Percentiles rank a stretch among this genome's conserved stretches.
Evolutionary conservation across 2,113 vertebrate species (phyloP).

Genomic region (Caloenas nicobarica): DNA sequence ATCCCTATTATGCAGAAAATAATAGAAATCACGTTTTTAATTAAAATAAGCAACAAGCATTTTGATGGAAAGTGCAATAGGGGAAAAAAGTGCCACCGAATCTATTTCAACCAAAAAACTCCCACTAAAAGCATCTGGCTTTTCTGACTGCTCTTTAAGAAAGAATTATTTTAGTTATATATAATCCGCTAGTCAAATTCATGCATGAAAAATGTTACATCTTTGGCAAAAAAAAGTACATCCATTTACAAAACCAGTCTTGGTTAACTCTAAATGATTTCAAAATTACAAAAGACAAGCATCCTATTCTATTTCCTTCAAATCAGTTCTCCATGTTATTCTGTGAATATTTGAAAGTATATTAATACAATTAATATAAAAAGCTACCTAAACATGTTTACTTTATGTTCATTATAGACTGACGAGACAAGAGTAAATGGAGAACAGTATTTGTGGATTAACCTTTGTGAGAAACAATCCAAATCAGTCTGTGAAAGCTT

Average conservation of each 20-base stretch:
- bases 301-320: neutral
- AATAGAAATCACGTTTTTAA: neutral
- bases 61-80: neutral
- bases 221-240: neutral
- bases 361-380: neutral
- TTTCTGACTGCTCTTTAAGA: neutral
- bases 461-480: neutral
- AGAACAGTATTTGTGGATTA: neutral
- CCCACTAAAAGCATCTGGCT: neutral
- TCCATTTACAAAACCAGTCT: neutral
- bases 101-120: neutral
- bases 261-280: neutral
- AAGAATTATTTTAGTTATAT: neutral
- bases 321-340: neutral
- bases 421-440: neutral
- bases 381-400: neutral
- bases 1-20: neutral
- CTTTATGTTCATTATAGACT: neutral
- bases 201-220: neutral
- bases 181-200: neutral
- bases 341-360: neutral
- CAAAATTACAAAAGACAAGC: neutral
- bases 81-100: neutral
- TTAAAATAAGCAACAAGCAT: neutral
- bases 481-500: neutral